These are phyloP conservation scores for Acleris cristana DNA, from an alignment of 2,888 invertebrate species.

Conservation along the genomic window DNA sequence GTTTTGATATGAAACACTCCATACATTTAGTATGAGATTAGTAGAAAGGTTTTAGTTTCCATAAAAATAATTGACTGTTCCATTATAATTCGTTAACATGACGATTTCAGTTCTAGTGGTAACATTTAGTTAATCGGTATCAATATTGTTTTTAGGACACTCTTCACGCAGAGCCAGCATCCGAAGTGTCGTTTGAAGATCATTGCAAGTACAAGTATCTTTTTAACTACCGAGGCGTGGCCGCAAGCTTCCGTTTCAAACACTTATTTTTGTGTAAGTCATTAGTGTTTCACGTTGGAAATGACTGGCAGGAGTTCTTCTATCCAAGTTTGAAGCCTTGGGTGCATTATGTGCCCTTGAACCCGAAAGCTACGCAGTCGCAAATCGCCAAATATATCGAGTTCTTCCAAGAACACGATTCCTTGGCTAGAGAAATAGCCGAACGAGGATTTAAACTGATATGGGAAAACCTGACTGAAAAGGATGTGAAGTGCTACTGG, in stretches of 20 bases:
- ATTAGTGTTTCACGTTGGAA: conserved; percentile 96
- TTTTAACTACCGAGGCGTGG: conserved; percentile 98
- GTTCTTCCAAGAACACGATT: conserved; percentile 91
- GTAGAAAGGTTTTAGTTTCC: too few relatives aligned
- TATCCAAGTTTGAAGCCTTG: conserved; percentile 95
- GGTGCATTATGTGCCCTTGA: conserved; percentile 97
- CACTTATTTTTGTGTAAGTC: conserved; percentile 97
- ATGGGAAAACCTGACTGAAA: conserved; percentile 91
- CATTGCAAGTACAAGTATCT: conserved; percentile 97
- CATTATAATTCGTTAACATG: too few relatives aligned
- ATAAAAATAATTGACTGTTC: too few relatives aligned
- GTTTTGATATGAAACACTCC: too few relatives aligned
- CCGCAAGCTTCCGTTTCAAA: conserved; percentile 98
- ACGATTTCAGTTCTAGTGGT: too few relatives aligned
- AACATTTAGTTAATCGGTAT: background rate
- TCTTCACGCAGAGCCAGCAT: conserved; percentile 90
- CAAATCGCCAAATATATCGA: conserved; percentile 89
- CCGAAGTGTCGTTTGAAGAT: conserved; percentile 93
- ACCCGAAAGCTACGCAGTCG: conserved; percentile 84
- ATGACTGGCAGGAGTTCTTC: conserved; percentile 98
- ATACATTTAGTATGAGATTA: too few relatives aligned
- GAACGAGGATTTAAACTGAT: conserved; percentile 92
- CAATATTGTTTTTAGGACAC: conserved; percentile 88
- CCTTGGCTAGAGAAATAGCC: conserved; percentile 90
- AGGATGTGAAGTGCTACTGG: conserved; percentile 95